phyloP scores from a whole-genome alignment of 2,113 vertebrate species.

The Sylvilagus bachmani region DNA sequence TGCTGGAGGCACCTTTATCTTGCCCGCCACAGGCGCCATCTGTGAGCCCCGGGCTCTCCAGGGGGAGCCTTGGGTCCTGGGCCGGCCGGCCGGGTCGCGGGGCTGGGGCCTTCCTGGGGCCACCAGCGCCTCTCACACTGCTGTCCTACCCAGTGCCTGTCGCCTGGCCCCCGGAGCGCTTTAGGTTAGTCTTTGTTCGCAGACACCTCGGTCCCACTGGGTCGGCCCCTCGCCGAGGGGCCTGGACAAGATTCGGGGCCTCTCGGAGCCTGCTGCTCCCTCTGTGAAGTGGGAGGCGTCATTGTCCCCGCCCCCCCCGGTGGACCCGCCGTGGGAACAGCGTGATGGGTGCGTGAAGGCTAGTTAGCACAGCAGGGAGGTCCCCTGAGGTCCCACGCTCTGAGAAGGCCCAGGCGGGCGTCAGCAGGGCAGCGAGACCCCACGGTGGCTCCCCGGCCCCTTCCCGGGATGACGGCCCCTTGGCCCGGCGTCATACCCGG shows the following conservation, averaged over 20 bases:
- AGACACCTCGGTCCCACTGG: neutral
- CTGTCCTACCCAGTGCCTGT: neutral
- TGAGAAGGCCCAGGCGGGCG: neutral
- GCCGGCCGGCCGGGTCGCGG: neutral
- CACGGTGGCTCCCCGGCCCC: neutral
- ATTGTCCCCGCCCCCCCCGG: neutral
- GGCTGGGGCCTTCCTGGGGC: neutral
- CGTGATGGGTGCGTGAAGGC: accelerated
- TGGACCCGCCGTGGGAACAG: too few species aligned
- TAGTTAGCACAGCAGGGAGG: accelerated
- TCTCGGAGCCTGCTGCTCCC: neutral
- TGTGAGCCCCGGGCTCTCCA: conserved; percentile 62
- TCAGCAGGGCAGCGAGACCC: too few species aligned
- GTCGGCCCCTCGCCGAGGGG: accelerated
- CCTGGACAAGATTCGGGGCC: too few species aligned
- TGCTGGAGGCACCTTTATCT: conserved; percentile 58
- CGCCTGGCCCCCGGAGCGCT: too few species aligned
- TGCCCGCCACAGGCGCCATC: conserved; percentile 68
- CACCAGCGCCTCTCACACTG: neutral
- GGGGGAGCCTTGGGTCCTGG: conserved; percentile 18
- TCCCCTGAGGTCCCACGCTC: too few species aligned
- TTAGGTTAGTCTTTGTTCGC: too few species aligned
- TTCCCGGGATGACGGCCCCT: too few species aligned
- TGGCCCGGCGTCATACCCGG: too few species aligned
- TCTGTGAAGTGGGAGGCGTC: neutral